Base-by-base conservation (phyloP, 2,113 vertebrate species). In the Clinocottus analis region DNA sequence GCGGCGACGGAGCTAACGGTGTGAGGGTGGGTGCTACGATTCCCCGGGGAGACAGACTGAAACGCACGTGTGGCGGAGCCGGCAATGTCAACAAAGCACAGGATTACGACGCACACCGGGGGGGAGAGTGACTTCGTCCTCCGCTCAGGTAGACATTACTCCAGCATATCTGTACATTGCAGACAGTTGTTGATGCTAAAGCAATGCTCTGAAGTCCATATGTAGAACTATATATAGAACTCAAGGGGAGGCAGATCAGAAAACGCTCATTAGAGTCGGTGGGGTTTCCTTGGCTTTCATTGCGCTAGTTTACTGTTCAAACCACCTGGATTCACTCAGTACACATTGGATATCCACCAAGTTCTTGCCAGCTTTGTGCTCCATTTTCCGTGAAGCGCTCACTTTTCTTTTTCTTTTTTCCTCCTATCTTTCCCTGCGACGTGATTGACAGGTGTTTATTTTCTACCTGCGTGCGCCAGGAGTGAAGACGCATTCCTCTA, bases 361-460 rank as follows among this genome's bases (percentile, higher is more conserved):
- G 31, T 25, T 12, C 49, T 63, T 2, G 4, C 19, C 16, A 3
- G 51, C 35, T 64, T 73, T 79, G 65, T 37, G 43, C 78, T 77
- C 45, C 39, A 43, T 77, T 68, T 77, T 68, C n/a, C 67, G 25
- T 45, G 7, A 63, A 43, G 43, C 51, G 0, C n/a, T 72, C 60
- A 39, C 35, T 49, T 64, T 21, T 39, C 21, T 64, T 23, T n/a
- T n/a, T n/a, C n/a, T n/a, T n/a, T n/a, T n/a, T n/a, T n/a, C n/a
- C n/a, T n/a, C n/a, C 23, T 49, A 23, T 37, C 41, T 69, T 51
- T 47, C 23, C 62, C 4, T 43, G 6, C 13, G 2, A 13, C 10
- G 25, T 69, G 85, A 80, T 49, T 79, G 85, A 86, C 56, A 84
- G 73, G 51, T 79, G 77, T 78, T 85, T 84, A 70, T 76, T 82